These are phyloP conservation scores for Calephelis perditalis DNA, from an alignment of 2,888 invertebrate species.

Conservation along the genomic window DNA sequence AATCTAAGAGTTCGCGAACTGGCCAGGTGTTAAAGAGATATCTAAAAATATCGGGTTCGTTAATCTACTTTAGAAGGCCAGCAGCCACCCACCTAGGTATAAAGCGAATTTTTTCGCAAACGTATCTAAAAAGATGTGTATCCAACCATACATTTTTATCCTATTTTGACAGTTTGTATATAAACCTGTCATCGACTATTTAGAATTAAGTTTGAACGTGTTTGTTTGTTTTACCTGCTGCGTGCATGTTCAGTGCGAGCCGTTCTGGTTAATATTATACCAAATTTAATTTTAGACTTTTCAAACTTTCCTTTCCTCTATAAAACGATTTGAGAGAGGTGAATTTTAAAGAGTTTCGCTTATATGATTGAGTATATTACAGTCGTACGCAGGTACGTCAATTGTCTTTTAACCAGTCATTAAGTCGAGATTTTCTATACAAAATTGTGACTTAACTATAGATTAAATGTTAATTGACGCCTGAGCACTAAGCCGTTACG, in stretches of 20 bases:
- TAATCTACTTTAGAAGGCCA: constrained; percentile 51
- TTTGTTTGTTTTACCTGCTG: constrained; percentile 38
- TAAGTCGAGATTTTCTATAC: no score
- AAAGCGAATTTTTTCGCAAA: constrained; percentile 28
- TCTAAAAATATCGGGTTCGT: constrained; percentile 70
- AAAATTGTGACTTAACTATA: no score
- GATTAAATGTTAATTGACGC: no score
- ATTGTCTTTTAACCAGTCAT: no score
- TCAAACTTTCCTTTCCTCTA: background rate
- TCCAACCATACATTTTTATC: constrained; percentile 26
- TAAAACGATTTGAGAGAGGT: background rate
- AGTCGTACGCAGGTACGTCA: no score
- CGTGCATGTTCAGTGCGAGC: constrained; percentile 8
- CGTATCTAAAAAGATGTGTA: constrained; percentile 29
- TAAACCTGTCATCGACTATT: constrained; percentile 66
- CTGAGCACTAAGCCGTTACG: no score
- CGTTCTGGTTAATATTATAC: constrained; percentile 5
- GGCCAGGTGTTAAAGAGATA: constrained; percentile 51
- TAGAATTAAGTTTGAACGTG: constrained; percentile 49
- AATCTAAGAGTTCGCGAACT: constrained; percentile 45
- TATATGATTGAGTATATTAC: no score
- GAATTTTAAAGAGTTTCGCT: no score
- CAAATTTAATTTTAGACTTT: constrained; percentile 18
- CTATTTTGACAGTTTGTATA: constrained; percentile 44
- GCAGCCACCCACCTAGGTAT: constrained; percentile 36